These are phyloP conservation scores for Lasioglossum figueresi DNA, from an alignment of 2,888 invertebrate genomes.

Conservation along the genomic window DNA sequence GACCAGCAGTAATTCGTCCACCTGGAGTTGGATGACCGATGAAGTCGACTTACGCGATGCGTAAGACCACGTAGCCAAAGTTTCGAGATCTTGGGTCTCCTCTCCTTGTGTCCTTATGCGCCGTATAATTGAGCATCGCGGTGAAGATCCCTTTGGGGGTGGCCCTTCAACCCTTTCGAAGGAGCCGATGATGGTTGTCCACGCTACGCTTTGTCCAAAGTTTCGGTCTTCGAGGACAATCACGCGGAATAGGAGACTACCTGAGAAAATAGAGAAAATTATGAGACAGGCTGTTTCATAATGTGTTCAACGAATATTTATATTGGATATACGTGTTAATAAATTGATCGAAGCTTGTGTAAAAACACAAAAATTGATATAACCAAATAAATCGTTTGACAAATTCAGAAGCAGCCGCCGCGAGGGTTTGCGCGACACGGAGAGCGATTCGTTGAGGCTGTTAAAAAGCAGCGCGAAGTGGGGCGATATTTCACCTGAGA, in stretches of 20 bases:
- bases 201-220: slow-evolving; percentile 32
- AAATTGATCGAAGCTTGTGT: too few species aligned
- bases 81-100: slow-evolving; percentile 57
- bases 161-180: slow-evolving; percentile 34
- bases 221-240: slow-evolving; percentile 24
- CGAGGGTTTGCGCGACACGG: background rate
- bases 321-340: too few species aligned
- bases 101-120: slow-evolving; percentile 37
- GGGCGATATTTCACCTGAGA: slow-evolving; percentile 7
- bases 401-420: too few species aligned
- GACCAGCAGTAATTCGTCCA: slow-evolving; percentile 56
- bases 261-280: background rate
- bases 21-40: slow-evolving; percentile 51
- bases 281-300: background rate
- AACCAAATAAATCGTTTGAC: too few species aligned
- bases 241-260: background rate
- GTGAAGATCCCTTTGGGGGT: slow-evolving; percentile 35
- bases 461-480: background rate
- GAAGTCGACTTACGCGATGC: slow-evolving; percentile 28
- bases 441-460: background rate
- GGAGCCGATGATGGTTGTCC: slow-evolving; percentile 26
- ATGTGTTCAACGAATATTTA: background rate
- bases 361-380: too few species aligned
- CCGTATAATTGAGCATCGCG: slow-evolving; percentile 74
- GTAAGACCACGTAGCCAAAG: slow-evolving; percentile 49